Percentiles rank a stretch among this genome's conserved stretches.
These are phyloP conservation scores for Psephotus haematonotus DNA, from an alignment of 2,113 vertebrate genomes.

Conservation along the genomic window DNA sequence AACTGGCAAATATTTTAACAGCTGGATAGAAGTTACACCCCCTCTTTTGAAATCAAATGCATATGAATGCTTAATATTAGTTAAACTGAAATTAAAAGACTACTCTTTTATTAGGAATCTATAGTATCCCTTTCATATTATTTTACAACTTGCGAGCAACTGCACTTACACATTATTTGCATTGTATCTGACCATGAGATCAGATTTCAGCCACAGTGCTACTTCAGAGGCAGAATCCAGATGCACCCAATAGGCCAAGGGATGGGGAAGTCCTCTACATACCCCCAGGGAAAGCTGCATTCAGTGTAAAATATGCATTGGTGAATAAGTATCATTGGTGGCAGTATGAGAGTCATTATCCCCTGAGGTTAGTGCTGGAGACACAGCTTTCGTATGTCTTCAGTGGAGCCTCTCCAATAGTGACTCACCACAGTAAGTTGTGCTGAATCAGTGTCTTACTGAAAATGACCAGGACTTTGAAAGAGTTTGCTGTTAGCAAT, in stretches of 20 bases:
- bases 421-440: slow-evolving; percentile 23
- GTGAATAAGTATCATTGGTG: slow-evolving; percentile 13
- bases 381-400: slow-evolving; percentile 16
- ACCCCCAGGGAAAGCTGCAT: neutral
- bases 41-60: neutral
- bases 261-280: neutral
- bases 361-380: slow-evolving; percentile 3
- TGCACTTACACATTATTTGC: neutral
- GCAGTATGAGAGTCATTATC: neutral
- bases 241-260: neutral
- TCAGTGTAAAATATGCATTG: neutral
- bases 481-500: neutral
- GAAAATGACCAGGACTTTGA: neutral
- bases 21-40: neutral
- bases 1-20: neutral
- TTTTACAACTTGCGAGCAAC: neutral
- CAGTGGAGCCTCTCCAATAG: neutral
- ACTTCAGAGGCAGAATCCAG: neutral
- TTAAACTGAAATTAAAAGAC: neutral
- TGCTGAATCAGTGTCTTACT: neutral
- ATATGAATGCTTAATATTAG: neutral
- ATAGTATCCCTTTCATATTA: neutral
- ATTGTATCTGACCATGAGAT: neutral
- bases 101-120: neutral
- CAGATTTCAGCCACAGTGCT: neutral